Base-by-base conservation (phyloP, 2,888 invertebrate genomes). In the Phengaris alcon region DNA sequence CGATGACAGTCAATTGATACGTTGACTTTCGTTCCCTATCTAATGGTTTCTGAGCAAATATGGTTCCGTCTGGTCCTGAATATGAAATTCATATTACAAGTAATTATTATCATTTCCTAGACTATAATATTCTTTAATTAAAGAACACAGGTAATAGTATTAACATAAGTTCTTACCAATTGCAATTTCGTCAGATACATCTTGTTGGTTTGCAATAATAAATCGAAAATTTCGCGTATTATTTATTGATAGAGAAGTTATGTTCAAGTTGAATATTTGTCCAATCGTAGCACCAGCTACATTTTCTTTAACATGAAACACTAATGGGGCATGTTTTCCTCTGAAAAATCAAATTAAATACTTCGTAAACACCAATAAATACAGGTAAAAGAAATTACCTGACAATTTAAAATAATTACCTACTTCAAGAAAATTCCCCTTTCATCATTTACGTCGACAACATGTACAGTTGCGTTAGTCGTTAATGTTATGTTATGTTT, bases 381-480 rank as follows among this genome's bases (percentile, higher is more conserved):
- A 35, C 10, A 9, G 52, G 1, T 12, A 8, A 6, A 64, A 2
- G 51, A n/a, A 44, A 22, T 52, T 15, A 52, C 2, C 10, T 48
- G 15, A 1, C 5, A 22, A 12, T 22, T 70, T 76, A 76, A 72
- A 77, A 78, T 75, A 79, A 78, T 77, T 77, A 78, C 78, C 84
- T 88, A 94, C 95, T 95, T 96, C 82, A 95, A 93, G 76, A 96
- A 91, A 77, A 95, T 93, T 77, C 95, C 95, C 87, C 95, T 94
- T 78, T 96, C 95, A 82, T 96, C 96, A 78, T 96, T 95, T 0
- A 96, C 96, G 86, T 96, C 96, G 0, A 97, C 97, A 10, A 97
- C 95, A 82, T 97, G 97, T 74, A 97, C 95, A 9, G 97, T 97
- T 0, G 97, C 96, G 82, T 97, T 97, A 1, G 98, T 97, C 7